Base-by-base conservation (phyloP, 1,140 invertebrate species). In the Saccostrea echinata region DNA sequence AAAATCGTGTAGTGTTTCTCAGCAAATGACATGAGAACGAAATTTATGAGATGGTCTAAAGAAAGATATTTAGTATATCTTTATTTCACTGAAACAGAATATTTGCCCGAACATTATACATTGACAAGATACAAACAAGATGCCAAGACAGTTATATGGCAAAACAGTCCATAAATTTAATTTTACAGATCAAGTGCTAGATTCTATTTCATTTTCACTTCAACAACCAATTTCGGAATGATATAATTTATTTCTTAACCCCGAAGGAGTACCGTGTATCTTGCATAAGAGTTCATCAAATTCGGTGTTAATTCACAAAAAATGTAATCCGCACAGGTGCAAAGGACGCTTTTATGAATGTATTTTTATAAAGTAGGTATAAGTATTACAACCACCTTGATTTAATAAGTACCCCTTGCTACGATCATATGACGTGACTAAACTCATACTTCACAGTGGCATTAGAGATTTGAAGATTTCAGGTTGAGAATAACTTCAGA, bases 121-220 rank as follows among this genome's bases (percentile, higher is more conserved):
- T 30, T 30, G 68, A 76, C 68, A 76, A 76, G 68, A 76, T 76
- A 76, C 27, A 27, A 76, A 76, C 68, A 76, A 76, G 68, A 27
- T 30, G 68, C 27, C 27, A 76, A 27, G 11, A 30, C 27, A 13
- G 68, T 11, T 76, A 13, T 76, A 76, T 76, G 30, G 13, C 30
- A 27, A 30, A 16, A 76, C 68, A 33, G 68, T 76, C 68, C 68
- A 76, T 76, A 76, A 76, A 76, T 76, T 76, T 76, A 76, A 76
- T 76, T 76, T 71, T 33, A 76, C 27, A 76, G 27, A 30, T 30
- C 68, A 76, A 76, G 68, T 76, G 68, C 24, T 76, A 76, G 68
- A 33, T 76, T 76, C 16, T 76, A 27, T 76, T 76, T 76, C 68
- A 76, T 76, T 76, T 76, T 76, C 68, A 76, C 68, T 76, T 76